These are phyloP conservation scores for Camelus dromedarius DNA, from an alignment of 2,113 vertebrate genomes.

Conservation along the genomic window DNA sequence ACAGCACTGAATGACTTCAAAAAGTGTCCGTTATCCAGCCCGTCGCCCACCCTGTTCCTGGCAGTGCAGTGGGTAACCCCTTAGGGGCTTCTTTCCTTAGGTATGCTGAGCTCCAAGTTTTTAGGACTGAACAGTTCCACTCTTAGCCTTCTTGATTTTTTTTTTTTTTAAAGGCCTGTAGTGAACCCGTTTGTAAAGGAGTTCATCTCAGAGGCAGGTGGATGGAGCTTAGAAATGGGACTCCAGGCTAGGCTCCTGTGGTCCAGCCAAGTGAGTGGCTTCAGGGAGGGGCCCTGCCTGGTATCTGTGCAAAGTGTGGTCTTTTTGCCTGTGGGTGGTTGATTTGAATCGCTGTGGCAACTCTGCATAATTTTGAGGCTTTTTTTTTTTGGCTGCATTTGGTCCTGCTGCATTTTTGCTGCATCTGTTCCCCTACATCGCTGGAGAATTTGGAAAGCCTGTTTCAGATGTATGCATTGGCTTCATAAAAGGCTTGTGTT, in stretches of 20 bases:
- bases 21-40: neutral
- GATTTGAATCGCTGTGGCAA: neutral
- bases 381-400: neutral
- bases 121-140: neutral
- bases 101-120: constrained; percentile 40
- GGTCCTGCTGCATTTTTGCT: neutral
- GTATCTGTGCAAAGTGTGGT: neutral
- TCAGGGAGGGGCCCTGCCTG: neutral
- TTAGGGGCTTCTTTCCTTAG: neutral
- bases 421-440: neutral
- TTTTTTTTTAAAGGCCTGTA: neutral
- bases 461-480: neutral
- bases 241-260: neutral
- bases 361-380: constrained; percentile 1
- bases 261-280: neutral
- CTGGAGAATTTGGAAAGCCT: constrained; percentile 20
- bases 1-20: neutral
- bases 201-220: neutral
- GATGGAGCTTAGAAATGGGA: neutral
- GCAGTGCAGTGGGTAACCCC: neutral
- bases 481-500: neutral
- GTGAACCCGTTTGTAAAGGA: neutral
- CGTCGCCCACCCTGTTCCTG: neutral
- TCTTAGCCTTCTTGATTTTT: neutral
- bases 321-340: neutral